These are phyloP conservation scores for Drosophila burlai DNA, from an alignment of 1,140 invertebrate species.

Conservation along the genomic window DNA sequence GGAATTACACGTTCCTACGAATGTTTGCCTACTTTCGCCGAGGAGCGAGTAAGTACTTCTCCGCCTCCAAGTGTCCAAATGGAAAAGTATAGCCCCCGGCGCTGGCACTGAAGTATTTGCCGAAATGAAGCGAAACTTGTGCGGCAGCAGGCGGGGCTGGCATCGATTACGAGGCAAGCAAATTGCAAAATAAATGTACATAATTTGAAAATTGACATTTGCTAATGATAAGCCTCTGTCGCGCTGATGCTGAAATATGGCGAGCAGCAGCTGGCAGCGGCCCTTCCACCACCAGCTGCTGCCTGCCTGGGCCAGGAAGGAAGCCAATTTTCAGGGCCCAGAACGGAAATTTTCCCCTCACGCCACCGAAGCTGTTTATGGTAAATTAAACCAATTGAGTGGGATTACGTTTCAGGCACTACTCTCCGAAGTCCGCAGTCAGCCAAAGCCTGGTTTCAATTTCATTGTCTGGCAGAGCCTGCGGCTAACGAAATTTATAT, in stretches of 20 bases:
- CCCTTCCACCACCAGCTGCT: slow-evolving; percentile 9
- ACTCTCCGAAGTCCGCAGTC: slow-evolving; percentile 23
- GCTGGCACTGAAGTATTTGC: slow-evolving; percentile 22
- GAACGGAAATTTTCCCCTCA: slow-evolving; percentile 44
- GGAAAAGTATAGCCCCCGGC: slow-evolving; percentile 18
- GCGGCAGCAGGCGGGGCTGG: slow-evolving; percentile 9
- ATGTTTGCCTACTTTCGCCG: slow-evolving; percentile 38
- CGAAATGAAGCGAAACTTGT: slow-evolving; percentile 16
- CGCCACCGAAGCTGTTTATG: slow-evolving; percentile 73
- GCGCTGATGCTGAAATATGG: slow-evolving; percentile 63
- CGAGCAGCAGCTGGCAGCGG: slow-evolving; percentile 17
- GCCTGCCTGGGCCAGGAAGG: slow-evolving; percentile 46
- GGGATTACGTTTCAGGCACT: slow-evolving; percentile 57
- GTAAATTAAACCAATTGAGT: slow-evolving; percentile 82
- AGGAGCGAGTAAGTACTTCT: slow-evolving; percentile 7
- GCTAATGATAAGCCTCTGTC: slow-evolving; percentile 71
- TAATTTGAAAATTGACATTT: slow-evolving; percentile 74
- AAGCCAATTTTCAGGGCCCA: slow-evolving; percentile 46
- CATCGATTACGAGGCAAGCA: slow-evolving; percentile 55
- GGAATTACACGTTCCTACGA: slow-evolving; percentile 38
- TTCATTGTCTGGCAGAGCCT: slow-evolving; percentile 65
- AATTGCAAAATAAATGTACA: slow-evolving; percentile 68
- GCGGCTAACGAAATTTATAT: slow-evolving; percentile 56
- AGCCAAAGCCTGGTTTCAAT: slow-evolving; percentile 59
- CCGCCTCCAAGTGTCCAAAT: slow-evolving; percentile 11